Conservation (phyloP, 1,140 invertebrate genomes). For the Globodera rostochiensis region DNA sequence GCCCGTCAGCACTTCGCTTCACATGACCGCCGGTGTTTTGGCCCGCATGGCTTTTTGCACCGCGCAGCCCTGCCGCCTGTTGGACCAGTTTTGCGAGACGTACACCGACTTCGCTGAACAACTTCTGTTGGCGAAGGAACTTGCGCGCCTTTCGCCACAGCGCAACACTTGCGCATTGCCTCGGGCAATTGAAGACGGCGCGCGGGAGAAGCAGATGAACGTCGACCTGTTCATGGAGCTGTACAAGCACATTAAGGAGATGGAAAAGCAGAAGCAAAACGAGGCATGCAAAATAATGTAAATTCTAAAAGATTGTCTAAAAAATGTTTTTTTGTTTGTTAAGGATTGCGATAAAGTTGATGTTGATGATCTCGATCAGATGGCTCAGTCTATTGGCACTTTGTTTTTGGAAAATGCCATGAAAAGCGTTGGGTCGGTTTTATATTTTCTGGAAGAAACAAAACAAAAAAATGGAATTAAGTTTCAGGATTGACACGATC, state of each 20-base stretch:
- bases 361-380: not conserved
- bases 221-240: not conserved
- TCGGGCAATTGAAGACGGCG: not conserved
- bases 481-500: constrained; percentile 6
- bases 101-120: not conserved
- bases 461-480: not conserved
- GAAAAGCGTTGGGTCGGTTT: constrained; percentile 1
- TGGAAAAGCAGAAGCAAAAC: not conserved
- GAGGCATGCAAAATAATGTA: not conserved
- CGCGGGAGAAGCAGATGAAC: not conserved
- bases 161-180: not conserved
- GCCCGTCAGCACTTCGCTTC: not conserved
- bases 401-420: constrained; percentile 10
- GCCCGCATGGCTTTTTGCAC: constrained; percentile 1
- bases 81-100: not conserved
- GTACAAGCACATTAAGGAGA: not conserved
- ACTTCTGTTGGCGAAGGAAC: constrained; percentile 5
- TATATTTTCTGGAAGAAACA: not conserved
- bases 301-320: not conserved
- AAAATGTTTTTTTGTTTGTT: not conserved
- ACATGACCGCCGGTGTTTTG: not conserved
- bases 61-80: not conserved
- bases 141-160: not conserved
- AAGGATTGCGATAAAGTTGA: not conserved
- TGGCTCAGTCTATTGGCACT: not conserved